Evolutionary conservation across 2,113 vertebrate species (phyloP).

Genomic region (Arvicanthis niloticus): DNA sequence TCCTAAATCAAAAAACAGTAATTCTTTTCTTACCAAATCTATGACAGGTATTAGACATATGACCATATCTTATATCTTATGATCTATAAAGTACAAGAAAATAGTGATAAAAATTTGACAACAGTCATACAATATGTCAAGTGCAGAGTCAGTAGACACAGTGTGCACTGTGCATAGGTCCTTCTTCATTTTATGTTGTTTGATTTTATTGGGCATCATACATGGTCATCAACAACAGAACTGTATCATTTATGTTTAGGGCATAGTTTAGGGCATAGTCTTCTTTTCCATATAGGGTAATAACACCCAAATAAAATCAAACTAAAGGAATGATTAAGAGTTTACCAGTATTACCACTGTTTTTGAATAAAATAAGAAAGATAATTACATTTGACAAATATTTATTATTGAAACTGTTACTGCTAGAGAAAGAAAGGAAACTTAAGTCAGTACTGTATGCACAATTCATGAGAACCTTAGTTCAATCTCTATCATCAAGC

Average conservation of each 20-base stretch:
- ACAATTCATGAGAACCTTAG: neutral
- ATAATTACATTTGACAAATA: neutral
- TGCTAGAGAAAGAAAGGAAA: neutral
- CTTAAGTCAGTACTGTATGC: neutral
- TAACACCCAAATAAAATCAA: neutral
- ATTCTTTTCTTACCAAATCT: neutral
- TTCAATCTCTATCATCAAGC: neutral
- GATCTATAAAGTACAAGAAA: neutral
- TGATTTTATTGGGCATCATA: neutral
- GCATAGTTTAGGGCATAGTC: neutral
- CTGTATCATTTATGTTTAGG: neutral
- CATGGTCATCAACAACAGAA: neutral
- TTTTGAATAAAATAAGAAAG: neutral
- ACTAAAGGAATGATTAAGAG: neutral
- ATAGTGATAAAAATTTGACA: neutral
- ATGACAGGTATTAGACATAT: neutral
- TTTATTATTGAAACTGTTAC: neutral
- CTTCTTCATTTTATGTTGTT: neutral
- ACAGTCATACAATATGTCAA: neutral
- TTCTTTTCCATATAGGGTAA: neutral
- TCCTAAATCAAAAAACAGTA: neutral
- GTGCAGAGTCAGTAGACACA: neutral
- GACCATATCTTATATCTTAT: neutral
- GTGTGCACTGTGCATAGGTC: neutral
- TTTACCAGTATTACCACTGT: neutral